These are phyloP conservation scores for Leptinotarsa haldemani DNA, from an alignment of 2,888 invertebrate genomes.

Conservation along the genomic window DNA sequence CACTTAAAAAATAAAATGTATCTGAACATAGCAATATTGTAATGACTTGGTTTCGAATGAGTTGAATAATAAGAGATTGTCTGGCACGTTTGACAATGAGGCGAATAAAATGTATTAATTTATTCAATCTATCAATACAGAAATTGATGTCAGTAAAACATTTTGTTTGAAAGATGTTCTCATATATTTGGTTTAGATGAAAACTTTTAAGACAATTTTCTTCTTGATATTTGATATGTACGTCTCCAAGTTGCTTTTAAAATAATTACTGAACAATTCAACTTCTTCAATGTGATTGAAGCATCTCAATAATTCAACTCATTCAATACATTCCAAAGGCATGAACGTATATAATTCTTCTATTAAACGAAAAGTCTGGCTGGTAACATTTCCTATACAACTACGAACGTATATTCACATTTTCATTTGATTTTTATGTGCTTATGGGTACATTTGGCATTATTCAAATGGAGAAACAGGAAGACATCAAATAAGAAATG, in stretches of 20 bases:
- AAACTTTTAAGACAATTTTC: too few species aligned
- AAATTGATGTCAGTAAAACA: too few species aligned
- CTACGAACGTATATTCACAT: conserved; percentile 60
- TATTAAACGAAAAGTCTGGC: conserved; percentile 55
- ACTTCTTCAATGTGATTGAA: not conserved
- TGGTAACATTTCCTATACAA: conserved; percentile 54
- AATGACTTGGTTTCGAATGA: not conserved
- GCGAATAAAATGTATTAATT: not conserved
- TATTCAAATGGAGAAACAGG: conserved; percentile 52
- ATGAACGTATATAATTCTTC: conserved; percentile 1
- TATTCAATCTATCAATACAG: too few species aligned
- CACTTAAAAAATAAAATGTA: not conserved
- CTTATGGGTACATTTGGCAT: conserved; percentile 61
- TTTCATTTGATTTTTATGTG: conserved; percentile 54
- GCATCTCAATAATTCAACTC: conserved; percentile 20
- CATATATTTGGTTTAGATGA: too few species aligned
- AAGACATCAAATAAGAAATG: conserved; percentile 51
- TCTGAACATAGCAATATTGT: not conserved
- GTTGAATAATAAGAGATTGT: not conserved
- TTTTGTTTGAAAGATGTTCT: too few species aligned
- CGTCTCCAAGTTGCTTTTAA: too few species aligned
- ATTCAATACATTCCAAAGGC: conserved; percentile 26
- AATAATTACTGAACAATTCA: not conserved
- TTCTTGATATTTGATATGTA: too few species aligned
- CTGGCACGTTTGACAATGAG: not conserved